These are phyloP conservation scores for Heliconius erato DNA, from an alignment of 2,888 invertebrate genomes.

Conservation along the genomic window DNA sequence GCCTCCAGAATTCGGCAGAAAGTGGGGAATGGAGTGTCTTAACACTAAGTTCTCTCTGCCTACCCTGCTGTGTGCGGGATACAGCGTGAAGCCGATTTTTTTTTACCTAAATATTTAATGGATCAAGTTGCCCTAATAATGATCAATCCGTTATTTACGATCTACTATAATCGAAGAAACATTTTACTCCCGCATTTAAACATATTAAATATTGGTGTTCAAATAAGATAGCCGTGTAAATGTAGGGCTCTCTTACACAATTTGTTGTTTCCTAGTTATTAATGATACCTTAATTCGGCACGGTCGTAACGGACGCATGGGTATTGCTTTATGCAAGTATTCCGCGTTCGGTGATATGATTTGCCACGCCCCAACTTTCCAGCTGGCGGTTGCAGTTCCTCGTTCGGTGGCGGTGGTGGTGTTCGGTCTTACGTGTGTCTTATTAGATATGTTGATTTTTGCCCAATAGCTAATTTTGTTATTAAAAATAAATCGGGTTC, in stretches of 20 bases:
- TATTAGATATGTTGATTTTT: slow-evolving; percentile 39
- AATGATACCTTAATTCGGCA: slow-evolving; percentile 59
- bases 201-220: slow-evolving; percentile 51
- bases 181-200: slow-evolving; percentile 61
- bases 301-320: slow-evolving; percentile 55
- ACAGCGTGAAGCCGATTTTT: no score
- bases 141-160: background rate
- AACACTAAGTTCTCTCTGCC: no score
- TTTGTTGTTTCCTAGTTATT: slow-evolving; percentile 61
- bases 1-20: no score
- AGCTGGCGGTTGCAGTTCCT: slow-evolving; percentile 52
- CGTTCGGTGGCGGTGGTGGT: slow-evolving; percentile 32
- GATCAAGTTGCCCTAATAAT: background rate
- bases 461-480: background rate
- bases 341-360: slow-evolving; percentile 56
- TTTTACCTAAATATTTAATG: no score
- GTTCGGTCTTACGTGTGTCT: slow-evolving; percentile 45
- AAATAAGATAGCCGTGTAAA: slow-evolving; percentile 66
- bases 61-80: no score
- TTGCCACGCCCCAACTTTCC: slow-evolving; percentile 54
- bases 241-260: slow-evolving; percentile 63
- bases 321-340: slow-evolving; percentile 56
- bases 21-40: no score
- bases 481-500: background rate
- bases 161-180: slow-evolving; percentile 52